These are phyloP conservation scores for Nixonia krombeini DNA, from an alignment of 1,140 invertebrate species.

Conservation along the genomic window DNA sequence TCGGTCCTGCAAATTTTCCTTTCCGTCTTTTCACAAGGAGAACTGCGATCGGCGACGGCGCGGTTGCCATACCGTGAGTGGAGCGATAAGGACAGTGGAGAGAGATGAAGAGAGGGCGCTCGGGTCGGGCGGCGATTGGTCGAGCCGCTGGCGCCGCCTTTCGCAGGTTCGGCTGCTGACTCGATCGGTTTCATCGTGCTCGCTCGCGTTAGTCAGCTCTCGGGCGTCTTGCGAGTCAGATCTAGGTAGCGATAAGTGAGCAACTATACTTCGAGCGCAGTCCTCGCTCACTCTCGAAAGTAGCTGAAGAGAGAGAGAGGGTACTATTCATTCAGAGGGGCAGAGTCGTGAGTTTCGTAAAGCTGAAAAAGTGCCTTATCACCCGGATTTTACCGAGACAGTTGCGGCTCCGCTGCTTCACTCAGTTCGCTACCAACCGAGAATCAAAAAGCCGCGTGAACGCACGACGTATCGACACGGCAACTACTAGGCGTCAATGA, in stretches of 20 bases:
- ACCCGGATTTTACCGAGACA: not conserved
- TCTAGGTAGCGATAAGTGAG: constrained; percentile 31
- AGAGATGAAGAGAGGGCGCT: not conserved
- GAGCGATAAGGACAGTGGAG: not conserved
- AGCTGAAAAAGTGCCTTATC: constrained; percentile 2
- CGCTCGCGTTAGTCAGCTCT: constrained; percentile 52
- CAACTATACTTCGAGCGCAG: constrained; percentile 20
- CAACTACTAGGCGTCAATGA: constrained; percentile 1
- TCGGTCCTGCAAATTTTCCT: too few species aligned
- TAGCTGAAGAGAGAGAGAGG: constrained; percentile 45
- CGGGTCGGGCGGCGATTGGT: constrained; percentile 42
- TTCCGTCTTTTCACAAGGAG: too few species aligned
- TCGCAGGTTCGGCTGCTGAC: constrained; percentile 12
- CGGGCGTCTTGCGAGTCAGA: constrained; percentile 56
- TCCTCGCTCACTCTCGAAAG: constrained; percentile 37
- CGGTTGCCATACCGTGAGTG: not conserved
- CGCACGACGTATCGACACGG: too few species aligned
- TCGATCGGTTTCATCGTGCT: constrained; percentile 7
- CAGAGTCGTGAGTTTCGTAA: constrained; percentile 6
- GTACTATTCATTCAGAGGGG: not conserved
- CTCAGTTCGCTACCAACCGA: too few species aligned
- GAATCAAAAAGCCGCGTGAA: not conserved
- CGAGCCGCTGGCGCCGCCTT: constrained; percentile 39
- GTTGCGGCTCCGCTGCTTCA: too few species aligned
- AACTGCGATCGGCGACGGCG: too few species aligned